Base-by-base conservation (phyloP, 2,797 vertebrate species). In the Limnodromus scolopaceus region DNA sequence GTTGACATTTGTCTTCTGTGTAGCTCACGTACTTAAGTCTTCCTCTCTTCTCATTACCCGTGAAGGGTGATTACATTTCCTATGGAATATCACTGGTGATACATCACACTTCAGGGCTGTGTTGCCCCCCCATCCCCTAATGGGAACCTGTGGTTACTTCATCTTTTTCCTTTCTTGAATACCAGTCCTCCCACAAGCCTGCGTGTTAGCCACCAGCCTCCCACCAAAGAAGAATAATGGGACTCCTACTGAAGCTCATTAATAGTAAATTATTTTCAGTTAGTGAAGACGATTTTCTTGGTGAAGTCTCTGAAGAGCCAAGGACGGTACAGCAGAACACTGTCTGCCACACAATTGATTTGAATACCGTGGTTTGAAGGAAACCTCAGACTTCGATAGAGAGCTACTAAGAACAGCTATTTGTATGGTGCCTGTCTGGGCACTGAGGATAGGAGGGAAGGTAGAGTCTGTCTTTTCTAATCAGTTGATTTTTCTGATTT, bases 61-160 rank as follows among this genome's bases (percentile, higher is more conserved):
- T 77, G 88, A 95, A 93, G 64, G 83, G 78, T 87, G 80, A 96
- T 95, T 95, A 85, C 85, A 93, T 77, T 95, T 95, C 84, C 80
- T 74, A 54, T 19, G 55, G 87, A 96, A 60, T 79, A 95, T 36
- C 74, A 57, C 87, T 60, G 64, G 77, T 64, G 74, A 96, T 94
- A 87, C 34, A 89, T 95, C 90, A 93, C 80, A 70, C 48, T 93
- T 79, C 51, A 82, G 66, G 66, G 66, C 51, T 58, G 25, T 34
- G 16, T 74, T 30, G 3, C 15, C 13, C 24, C n/a, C n/a, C 11
- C 51, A 54, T 2, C 12, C 45, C 11, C 12, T 32, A 90, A 83
- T 25, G 60, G 89, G 60, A 89, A 80, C 60, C 55, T 95, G 93
- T 83, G 83, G 82, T 88, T 95, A 87, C 78, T 89, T 91, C 68